phyloP scores from a whole-genome alignment of 2,113 vertebrate genomes.

The Nycticorax nycticorax region DNA sequence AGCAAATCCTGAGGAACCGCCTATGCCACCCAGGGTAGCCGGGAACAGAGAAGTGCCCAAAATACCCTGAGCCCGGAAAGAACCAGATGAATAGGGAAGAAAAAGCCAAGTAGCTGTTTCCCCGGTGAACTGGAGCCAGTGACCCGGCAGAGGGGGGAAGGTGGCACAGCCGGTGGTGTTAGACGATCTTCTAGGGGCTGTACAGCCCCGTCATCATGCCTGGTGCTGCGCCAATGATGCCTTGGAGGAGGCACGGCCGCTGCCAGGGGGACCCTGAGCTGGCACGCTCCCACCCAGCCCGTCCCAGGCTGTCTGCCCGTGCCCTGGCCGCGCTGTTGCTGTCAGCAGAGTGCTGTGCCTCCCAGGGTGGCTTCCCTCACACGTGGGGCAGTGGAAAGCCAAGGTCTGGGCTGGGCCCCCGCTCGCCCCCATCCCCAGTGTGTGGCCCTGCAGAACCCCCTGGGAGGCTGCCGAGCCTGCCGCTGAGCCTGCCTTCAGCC shows the following conservation, averaged over 20 bases:
- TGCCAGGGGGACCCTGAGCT: neutral
- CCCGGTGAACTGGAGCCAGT: neutral
- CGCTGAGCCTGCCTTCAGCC: neutral
- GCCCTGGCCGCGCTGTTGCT: neutral
- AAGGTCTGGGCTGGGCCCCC: neutral
- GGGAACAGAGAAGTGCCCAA: neutral
- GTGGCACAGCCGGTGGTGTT: neutral
- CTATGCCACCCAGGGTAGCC: neutral
- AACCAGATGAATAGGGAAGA: neutral
- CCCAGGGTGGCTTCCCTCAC: neutral
- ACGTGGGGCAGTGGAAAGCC: neutral
- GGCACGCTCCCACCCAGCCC: neutral
- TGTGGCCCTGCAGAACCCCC: neutral
- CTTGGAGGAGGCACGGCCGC: neutral
- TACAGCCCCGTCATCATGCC: neutral
- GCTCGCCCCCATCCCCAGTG: neutral
- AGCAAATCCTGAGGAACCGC: neutral
- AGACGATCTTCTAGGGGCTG: neutral
- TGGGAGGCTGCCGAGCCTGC: neutral
- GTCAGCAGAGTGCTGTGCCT: neutral
- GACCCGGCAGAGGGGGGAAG: neutral
- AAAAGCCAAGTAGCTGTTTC: neutral
- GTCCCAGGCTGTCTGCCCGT: accelerated
- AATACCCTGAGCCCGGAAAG: neutral
- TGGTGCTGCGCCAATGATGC: accelerated